phyloP scores from a whole-genome alignment of 2,888 invertebrate species.

The Chrysodeixis includens region DNA sequence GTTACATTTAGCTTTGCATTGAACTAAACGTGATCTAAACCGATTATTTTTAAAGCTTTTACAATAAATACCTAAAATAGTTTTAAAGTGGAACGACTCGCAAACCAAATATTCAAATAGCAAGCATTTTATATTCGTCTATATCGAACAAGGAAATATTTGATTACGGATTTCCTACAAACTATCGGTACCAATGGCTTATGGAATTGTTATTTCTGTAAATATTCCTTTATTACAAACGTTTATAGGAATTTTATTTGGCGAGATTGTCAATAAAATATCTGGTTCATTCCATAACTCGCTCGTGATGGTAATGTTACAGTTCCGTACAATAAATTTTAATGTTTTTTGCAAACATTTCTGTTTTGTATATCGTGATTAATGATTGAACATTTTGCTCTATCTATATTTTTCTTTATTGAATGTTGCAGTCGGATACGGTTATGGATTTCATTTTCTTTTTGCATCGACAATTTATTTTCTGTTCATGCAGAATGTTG shows the following conservation, averaged over 20 bases:
- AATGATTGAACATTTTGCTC: slow-evolving; percentile 45
- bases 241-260: slow-evolving; percentile 60
- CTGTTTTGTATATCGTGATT: slow-evolving; percentile 56
- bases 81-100: slow-evolving; percentile 3
- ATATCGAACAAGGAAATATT: slow-evolving; percentile 40
- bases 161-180: slow-evolving; percentile 36
- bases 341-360: slow-evolving; percentile 46
- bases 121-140: slow-evolving; percentile 14
- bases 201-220: slow-evolving; percentile 40
- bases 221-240: slow-evolving; percentile 56
- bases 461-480: too few species aligned
- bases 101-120: slow-evolving; percentile 27
- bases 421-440: slow-evolving; percentile 25
- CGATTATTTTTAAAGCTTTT: too few species aligned
- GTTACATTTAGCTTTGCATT: too few species aligned
- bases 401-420: slow-evolving; percentile 46
- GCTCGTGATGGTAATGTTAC: slow-evolving; percentile 61
- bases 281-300: slow-evolving; percentile 61
- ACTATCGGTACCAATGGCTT: slow-evolving; percentile 35
- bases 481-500: too few species aligned
- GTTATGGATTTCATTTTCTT: slow-evolving; percentile 14
- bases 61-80: not conserved
- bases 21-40: too few species aligned
- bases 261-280: slow-evolving; percentile 68
- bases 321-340: slow-evolving; percentile 60